Base-by-base conservation (phyloP, 2,888 invertebrate species). In the Pachydiplax longipennis region DNA sequence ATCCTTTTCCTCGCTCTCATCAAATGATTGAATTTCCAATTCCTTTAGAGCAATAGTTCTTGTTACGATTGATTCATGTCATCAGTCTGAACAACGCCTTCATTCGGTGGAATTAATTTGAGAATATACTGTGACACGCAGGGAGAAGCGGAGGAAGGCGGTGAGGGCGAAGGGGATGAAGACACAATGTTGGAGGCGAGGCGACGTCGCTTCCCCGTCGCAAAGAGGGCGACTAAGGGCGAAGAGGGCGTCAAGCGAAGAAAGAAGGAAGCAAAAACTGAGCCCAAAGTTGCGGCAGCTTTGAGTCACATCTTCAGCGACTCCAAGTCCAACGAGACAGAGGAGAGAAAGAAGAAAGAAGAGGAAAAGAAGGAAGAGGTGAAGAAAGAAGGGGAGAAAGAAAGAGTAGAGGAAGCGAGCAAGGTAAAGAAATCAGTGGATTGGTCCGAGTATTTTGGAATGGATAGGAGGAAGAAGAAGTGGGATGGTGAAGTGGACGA, bases 381-480 rank as follows among this genome's bases (percentile, higher is more conserved):
- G 40, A 58, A 58, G 15, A 35, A 83, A 35, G 65, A 18, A 3
- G 82, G 37, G 6, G 91, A 91, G 25, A 90, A 61, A 80, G 91
- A 15, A 92, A 92, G 25, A 91, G 92, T 90, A 92, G 92, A 83
- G 91, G 73, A 73, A 73, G 31, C 10, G 58, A 40, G 22, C 13
- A 93, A 97, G 12, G 96, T 96, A 92, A 97, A 98, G 94, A 98
- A 98, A 93, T 97, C 97, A 0, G 96, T 98, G 91, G 96, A 98
- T 93, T 98, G 98, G 98, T 97, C 97, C 0, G 96, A 97, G 92
- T 98, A 98, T 93, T 98, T 98, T 93, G 98, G 98, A 0, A 95
- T 97, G 91, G 97, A 98, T 93, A 96, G 96, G 92, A 96, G 97
- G 91, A 96, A 95, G 93, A 97, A 97, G 93, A 96, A 96, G 92